Evolutionary conservation across 2,797 vertebrate genomes (phyloP), one percentile per base, ranked within the genome.

Genomic region (Harpagifer antarcticus): DNA sequence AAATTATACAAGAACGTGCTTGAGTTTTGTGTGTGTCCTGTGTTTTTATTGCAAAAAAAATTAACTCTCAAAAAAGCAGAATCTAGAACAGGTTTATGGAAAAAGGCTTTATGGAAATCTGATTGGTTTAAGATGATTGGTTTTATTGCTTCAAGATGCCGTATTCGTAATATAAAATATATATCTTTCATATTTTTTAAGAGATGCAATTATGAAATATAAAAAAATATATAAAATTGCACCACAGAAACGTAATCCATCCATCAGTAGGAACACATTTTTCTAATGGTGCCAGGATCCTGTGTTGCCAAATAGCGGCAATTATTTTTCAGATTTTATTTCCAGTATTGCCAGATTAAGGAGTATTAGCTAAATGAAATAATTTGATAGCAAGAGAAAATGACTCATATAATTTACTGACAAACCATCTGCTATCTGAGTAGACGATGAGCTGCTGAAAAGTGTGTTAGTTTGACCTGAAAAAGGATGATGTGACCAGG

Each of bases 1-100:
- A 96, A 95, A 95, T 95, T 94, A 95, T 95, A 90, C 79, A 89
- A 86, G 64, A 86, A 89, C 77, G 66, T 44, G 8, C 14, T 60
- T 57, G 44, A 20, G 45, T 72, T 73, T 79, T 68, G 11, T 78
- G 52, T 84, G 56, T 75, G 15, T 53, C 15, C 19, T 63, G 63
- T 86, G 23, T 81, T 66, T 42, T 83, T 59, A 19, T 53, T 67
- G 44, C 55, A 27, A 20, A 74, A 67, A 67, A 40, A 53, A 53
- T 19, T 1, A 33, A 42, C 31, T 5, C 23, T 62, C 14, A 50
- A 14, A 17, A 11, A 17, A 11, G 14, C 1, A 45, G 15, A 79
- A 33, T 40, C 23, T 2, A 59, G 27, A 57, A 59, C 3, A 16
- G 14, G 70, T 6, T 42, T 13, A 56, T 11, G 61, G 49, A 23